Conservation (phyloP, 1,140 invertebrate genomes). For the Euwallacea similis region DNA sequence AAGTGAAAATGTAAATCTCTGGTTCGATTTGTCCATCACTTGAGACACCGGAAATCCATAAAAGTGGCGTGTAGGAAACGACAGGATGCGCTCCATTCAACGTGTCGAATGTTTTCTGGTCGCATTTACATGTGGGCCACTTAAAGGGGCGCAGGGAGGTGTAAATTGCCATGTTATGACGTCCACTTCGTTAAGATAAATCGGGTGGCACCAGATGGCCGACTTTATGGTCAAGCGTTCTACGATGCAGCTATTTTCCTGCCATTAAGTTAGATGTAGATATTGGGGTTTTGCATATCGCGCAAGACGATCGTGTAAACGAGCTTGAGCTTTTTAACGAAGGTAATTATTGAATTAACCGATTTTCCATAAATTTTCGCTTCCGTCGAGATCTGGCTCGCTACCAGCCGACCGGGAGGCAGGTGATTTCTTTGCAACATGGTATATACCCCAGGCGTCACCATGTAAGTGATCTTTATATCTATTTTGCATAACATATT, state of each 20-base stretch:
- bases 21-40: conserved; percentile 18
- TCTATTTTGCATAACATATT: neutral
- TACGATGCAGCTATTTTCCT: conserved; percentile 18
- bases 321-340: conserved; percentile 26
- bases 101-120: conserved; percentile 14
- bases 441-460: neutral
- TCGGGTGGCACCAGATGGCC: neutral
- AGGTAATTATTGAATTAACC: conserved; percentile 38
- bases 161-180: conserved; percentile 2
- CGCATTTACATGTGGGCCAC: conserved; percentile 13
- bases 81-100: conserved; percentile 21
- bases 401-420: conserved; percentile 33
- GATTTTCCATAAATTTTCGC: conserved; percentile 39
- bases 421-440: conserved; percentile 27
- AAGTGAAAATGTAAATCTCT: conserved; percentile 20
- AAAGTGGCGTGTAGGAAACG: conserved; percentile 10
- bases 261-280: conserved; percentile 21
- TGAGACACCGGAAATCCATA: conserved; percentile 24
- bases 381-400: conserved; percentile 31
- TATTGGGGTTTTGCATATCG: conserved; percentile 28
- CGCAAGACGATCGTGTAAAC: conserved; percentile 21
- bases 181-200: neutral
- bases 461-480: conserved; percentile 10
- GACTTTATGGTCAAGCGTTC: neutral
- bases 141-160: neutral